Percentiles rank a stretch among this genome's conserved stretches.
Conservation (phyloP, 2,113 vertebrate genomes). For the Pelusios castaneus region DNA sequence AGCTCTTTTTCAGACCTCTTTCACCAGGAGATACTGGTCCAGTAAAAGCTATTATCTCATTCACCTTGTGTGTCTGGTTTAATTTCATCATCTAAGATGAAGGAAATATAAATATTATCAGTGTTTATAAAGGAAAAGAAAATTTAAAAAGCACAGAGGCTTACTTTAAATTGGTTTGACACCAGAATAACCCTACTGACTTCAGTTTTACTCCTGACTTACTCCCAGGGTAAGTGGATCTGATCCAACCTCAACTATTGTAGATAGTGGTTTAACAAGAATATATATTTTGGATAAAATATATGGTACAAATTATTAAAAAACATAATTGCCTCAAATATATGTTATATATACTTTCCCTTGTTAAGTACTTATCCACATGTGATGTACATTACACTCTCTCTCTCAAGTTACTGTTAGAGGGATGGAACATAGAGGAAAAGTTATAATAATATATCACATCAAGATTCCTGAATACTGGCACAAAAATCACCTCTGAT, state of each 20-base stretch:
- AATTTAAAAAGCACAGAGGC: constrained; percentile 59
- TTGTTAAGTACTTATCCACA: not conserved
- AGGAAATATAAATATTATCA: constrained; percentile 34
- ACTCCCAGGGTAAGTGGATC: not conserved
- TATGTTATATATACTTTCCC: not conserved
- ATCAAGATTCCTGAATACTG: not conserved
- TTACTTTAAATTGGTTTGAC: constrained; percentile 65
- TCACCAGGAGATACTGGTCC: not conserved
- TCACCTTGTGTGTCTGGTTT: not conserved
- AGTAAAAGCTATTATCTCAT: not conserved
- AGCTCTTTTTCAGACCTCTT: not conserved
- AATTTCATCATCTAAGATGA: not conserved
- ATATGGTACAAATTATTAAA: not conserved
- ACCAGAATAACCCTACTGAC: constrained; percentile 56
- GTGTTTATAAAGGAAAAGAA: constrained; percentile 33
- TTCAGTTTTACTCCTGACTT: constrained; percentile 70
- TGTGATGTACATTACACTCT: not conserved
- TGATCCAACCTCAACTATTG: not conserved
- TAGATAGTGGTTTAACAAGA: not conserved
- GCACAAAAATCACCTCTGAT: not conserved
- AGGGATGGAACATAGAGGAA: not conserved
- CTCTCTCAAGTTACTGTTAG: not conserved
- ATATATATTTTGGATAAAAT: not conserved
- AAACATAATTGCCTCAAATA: not conserved
- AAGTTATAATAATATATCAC: not conserved